phyloP scores from a whole-genome alignment of 2,113 vertebrate genomes.

The Colaptes auratus region DNA sequence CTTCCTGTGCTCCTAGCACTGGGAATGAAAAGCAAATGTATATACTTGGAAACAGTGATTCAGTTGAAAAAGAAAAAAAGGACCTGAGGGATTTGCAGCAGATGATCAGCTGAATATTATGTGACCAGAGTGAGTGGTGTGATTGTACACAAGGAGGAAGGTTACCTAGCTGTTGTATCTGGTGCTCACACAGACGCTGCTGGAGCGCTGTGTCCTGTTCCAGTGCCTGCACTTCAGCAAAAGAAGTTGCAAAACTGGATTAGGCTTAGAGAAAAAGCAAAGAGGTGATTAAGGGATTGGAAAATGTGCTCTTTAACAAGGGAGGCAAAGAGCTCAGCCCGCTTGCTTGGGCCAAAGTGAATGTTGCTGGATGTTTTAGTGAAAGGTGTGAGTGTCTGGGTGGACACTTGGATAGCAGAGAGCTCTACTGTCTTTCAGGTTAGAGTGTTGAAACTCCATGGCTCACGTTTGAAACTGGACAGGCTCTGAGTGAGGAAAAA shows the following conservation, averaged over 20 bases:
- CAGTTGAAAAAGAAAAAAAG: neutral
- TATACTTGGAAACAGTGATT: neutral
- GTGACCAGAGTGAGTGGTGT: neutral
- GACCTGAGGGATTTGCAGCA: neutral
- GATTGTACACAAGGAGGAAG: neutral
- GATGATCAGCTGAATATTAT: neutral
- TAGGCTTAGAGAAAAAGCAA: constrained; percentile 38
- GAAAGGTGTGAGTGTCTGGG: neutral
- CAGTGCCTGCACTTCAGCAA: neutral
- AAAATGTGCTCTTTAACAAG: neutral
- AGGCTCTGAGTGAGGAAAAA: neutral
- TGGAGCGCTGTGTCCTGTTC: neutral
- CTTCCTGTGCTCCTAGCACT: neutral
- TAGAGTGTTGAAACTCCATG: neutral
- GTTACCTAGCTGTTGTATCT: neutral
- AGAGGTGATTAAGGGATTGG: constrained; percentile 24
- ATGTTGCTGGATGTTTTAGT: neutral
- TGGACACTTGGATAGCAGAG: neutral
- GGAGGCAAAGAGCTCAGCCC: neutral
- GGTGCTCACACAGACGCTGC: neutral
- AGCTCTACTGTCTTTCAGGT: neutral
- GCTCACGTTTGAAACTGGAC: neutral
- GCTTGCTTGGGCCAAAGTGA: neutral
- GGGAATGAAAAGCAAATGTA: neutral
- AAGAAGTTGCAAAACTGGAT: constrained; percentile 15